Conservation (phyloP, 2,113 vertebrate species). For the Paramisgurnus dabryanus region DNA sequence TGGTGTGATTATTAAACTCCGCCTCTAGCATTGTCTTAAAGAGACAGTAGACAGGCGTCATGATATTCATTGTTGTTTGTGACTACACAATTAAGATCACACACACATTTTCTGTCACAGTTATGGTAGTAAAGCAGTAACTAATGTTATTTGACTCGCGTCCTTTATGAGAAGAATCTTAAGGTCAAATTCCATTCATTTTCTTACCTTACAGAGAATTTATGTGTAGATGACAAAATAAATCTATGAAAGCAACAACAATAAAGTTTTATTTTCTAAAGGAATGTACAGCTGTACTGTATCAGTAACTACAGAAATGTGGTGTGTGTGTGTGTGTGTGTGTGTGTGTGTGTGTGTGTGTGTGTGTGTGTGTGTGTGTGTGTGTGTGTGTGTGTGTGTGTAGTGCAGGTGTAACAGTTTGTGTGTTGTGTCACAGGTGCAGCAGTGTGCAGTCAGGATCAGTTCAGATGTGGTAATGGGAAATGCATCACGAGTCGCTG, state of each 20-base stretch:
- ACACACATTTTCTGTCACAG: not conserved
- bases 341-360: not conserved
- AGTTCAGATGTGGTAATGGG: constrained; percentile 78
- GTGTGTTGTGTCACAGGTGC: constrained; percentile 56
- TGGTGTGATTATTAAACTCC: constrained; percentile 62
- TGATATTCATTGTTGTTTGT: too few relatives aligned
- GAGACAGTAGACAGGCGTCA: constrained; percentile 25
- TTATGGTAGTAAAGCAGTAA: too few relatives aligned
- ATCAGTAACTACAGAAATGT: too few relatives aligned
- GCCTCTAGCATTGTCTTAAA: constrained; percentile 58
- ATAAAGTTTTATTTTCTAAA: too few relatives aligned
- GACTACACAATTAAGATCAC: not conserved
- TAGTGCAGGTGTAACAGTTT: not conserved
- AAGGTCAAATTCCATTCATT: too few relatives aligned
- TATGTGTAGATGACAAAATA: too few relatives aligned
- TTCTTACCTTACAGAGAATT: too few relatives aligned
- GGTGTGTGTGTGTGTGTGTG: not conserved
- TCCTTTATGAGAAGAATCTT: too few relatives aligned
- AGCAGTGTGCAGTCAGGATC: constrained; percentile 62
- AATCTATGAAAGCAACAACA: too few relatives aligned
- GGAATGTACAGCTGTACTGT: too few relatives aligned
- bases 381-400: not conserved
- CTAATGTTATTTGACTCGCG: too few relatives aligned
- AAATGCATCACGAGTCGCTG: constrained; percentile 78
- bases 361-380: not conserved